phyloP scores from a whole-genome alignment of 2,113 vertebrate species.

The Ranitomeya imitator region DNA sequence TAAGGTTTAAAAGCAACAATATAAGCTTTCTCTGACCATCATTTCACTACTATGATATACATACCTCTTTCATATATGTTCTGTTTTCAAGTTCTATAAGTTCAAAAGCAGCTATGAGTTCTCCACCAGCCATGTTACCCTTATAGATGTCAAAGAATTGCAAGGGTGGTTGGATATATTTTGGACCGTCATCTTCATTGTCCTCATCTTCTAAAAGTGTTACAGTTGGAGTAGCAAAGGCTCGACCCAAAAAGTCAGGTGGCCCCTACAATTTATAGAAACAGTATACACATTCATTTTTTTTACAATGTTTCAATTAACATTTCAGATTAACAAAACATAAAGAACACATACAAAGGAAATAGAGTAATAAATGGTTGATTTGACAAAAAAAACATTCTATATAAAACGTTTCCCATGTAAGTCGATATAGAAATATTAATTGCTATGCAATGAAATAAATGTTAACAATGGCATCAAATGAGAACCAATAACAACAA shows the following conservation, averaged over 20 bases:
- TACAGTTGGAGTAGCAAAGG: constrained; percentile 82
- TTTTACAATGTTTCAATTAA: no score
- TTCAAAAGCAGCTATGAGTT: constrained; percentile 88
- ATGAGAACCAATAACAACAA: no score
- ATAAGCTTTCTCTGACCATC: not conserved
- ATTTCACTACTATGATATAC: not conserved
- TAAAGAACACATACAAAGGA: no score
- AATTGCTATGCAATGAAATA: no score
- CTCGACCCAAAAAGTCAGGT: constrained; percentile 79
- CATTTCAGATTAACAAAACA: no score
- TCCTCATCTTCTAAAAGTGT: constrained; percentile 69
- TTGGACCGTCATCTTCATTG: not conserved
- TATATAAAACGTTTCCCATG: no score
- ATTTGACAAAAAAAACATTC: no score
- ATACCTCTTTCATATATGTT: constrained; percentile 82
- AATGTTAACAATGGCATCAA: no score
- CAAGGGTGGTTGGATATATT: constrained; percentile 78
- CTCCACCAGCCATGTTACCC: constrained; percentile 76
- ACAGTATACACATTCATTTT: not conserved
- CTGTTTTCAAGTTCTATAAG: constrained; percentile 90
- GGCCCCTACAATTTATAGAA: constrained; percentile 70
- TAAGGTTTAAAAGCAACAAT: not conserved
- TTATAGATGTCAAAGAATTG: constrained; percentile 85
- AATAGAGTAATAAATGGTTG: no score
- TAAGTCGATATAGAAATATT: no score